These are phyloP conservation scores for Poeciliopsis gracilis DNA, from an alignment of 2,797 vertebrate species.

Conservation along the genomic window DNA sequence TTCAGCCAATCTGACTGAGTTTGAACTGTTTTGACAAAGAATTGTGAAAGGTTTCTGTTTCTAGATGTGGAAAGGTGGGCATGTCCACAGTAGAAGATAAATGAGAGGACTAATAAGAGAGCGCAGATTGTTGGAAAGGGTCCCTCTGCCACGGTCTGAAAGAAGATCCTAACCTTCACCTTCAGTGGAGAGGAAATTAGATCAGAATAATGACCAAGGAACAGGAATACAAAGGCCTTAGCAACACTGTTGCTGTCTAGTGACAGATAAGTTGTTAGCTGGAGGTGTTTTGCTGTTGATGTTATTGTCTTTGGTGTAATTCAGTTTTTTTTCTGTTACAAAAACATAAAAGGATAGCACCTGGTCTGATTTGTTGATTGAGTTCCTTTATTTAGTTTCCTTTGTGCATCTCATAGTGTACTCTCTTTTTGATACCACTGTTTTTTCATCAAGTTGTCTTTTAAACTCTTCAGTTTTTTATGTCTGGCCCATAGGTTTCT, in stretches of 20 bases:
- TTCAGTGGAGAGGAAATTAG: conserved; percentile 4
- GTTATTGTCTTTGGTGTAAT: not conserved
- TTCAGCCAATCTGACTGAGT: not conserved
- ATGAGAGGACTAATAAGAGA: not conserved
- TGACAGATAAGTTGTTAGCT: not conserved
- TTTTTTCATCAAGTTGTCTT: not conserved
- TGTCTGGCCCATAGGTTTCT: not conserved
- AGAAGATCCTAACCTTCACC: conserved; percentile 3
- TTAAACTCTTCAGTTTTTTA: not conserved
- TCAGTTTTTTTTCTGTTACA: not conserved
- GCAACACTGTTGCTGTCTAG: not conserved
- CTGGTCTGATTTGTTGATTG: not conserved
- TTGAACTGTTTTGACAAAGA: not conserved
- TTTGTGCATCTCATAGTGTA: not conserved
- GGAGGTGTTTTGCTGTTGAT: not conserved
- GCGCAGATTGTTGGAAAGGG: conserved; percentile 8
- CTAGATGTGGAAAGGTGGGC: not conserved
- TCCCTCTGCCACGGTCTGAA: not conserved
- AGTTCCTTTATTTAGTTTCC: not conserved
- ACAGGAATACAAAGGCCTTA: not conserved
- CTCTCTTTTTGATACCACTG: not conserved
- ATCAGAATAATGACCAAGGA: not conserved
- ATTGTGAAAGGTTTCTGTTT: not conserved
- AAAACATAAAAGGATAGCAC: not conserved
- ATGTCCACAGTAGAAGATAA: not conserved